Evolutionary conservation across 2,888 invertebrate genomes (phyloP).

Genomic region (Apamea epomidion): DNA sequence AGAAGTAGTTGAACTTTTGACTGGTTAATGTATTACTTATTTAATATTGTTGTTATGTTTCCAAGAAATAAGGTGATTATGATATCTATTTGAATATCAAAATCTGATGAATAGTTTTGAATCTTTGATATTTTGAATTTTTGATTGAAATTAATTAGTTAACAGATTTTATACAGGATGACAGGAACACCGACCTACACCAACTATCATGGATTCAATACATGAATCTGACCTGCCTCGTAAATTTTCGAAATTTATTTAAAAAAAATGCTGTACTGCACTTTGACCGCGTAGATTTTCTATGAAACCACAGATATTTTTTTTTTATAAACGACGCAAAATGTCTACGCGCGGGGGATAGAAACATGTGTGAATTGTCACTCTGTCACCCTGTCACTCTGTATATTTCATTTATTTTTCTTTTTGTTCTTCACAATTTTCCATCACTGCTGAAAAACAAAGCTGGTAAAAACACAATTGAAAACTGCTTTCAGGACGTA

Average conservation of each 20-base stretch:
- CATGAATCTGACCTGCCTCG: too few relatives aligned
- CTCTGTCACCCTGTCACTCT: too few relatives aligned
- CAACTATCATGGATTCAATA: too few relatives aligned
- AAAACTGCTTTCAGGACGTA: background rate
- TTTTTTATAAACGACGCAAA: too few relatives aligned
- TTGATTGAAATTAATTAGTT: background rate
- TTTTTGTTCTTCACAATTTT: background rate
- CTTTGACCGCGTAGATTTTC: too few relatives aligned
- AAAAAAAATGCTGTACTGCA: too few relatives aligned
- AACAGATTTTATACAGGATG: background rate
- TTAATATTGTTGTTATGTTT: slow-evolving; percentile 14
- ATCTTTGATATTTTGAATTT: background rate
- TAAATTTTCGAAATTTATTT: too few relatives aligned
- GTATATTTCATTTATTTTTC: background rate
- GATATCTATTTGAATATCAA: slow-evolving; percentile 6
- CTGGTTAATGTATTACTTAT: background rate
- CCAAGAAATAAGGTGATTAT: background rate
- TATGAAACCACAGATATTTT: too few relatives aligned
- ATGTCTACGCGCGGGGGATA: too few relatives aligned
- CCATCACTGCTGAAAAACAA: background rate
- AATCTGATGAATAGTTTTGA: background rate
- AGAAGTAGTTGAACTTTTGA: slow-evolving; percentile 40
- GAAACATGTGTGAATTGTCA: too few relatives aligned
- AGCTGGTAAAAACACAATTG: background rate
- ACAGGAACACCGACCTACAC: background rate